Evolutionary conservation across 1,140 invertebrate species (phyloP).

Genomic region (Drosophila parvula): DNA sequence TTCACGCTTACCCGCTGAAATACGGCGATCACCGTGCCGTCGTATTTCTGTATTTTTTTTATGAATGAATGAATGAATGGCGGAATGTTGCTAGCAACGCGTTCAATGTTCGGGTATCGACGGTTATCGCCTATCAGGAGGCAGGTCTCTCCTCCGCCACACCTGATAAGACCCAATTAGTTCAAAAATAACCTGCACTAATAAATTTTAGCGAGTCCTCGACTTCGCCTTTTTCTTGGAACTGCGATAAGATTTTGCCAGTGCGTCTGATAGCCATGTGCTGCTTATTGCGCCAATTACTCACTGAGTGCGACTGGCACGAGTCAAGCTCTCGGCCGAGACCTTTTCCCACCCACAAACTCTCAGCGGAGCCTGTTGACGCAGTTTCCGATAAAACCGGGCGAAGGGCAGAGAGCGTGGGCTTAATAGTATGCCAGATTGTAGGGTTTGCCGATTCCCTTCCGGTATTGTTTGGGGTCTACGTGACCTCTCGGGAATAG

Average conservation of each 20-base stretch:
- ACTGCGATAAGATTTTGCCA: constrained; percentile 58
- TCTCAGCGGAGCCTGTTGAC: not conserved
- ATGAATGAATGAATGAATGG: constrained; percentile 35
- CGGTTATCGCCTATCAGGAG: not conserved
- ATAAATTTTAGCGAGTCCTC: constrained; percentile 63
- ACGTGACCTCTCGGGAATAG: constrained; percentile 59
- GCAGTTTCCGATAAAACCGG: not conserved
- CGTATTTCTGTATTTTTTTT: constrained; percentile 22
- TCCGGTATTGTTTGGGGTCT: constrained; percentile 26
- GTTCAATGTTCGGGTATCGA: not conserved
- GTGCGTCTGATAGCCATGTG: not conserved
- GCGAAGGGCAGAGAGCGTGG: not conserved
- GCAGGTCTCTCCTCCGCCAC: not conserved
- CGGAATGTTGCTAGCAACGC: not conserved
- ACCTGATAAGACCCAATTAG: constrained; percentile 39
- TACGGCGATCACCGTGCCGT: not conserved
- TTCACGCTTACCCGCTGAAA: constrained; percentile 6
- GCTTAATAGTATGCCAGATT: not conserved
- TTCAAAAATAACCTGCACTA: constrained; percentile 72
- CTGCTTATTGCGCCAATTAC: constrained; percentile 27
- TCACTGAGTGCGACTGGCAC: constrained; percentile 18
- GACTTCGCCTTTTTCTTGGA: constrained; percentile 51
- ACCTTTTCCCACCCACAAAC: not conserved
- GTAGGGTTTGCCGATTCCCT: not conserved
- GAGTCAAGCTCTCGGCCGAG: not conserved